Base-by-base conservation (phyloP, 2,888 invertebrate genomes). In the Plagiodera versicolora region DNA sequence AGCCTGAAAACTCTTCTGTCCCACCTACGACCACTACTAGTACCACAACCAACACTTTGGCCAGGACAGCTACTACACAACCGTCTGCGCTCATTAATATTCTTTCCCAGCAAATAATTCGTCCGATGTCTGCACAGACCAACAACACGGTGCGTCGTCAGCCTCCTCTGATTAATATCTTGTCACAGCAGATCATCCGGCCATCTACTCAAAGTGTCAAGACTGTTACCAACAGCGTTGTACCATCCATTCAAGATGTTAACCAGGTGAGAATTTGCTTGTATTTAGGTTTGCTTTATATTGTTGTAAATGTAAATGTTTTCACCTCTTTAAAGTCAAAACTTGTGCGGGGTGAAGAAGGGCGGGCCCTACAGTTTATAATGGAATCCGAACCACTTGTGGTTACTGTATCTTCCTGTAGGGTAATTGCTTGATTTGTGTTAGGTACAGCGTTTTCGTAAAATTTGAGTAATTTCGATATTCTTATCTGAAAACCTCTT, bases 81-180 rank as follows among this genome's bases (percentile, higher is more conserved):
- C 71, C 79, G 16, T 75, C 83, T 8, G 80, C 84, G 16, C 73
- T 85, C 47, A 84, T 83, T 1, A 84, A 84, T 71, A 82, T 85
- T 51, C 71, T 85, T 28, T 82, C 83, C 0, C 83, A 84, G 67
- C 85, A 84, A 71, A 75, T 80, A 18, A 75, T 82, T 28, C 78
- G 81, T 30, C 81, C 83, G 6, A 73, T 71, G 8, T 72, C 72
- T 55, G 65, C 66, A 28, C 73, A 73, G 62, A 69, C 65, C 48
- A 74, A 70, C 48, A 74, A 70, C 53, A 69, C 70, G 51, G 67
- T 69, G 19, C 71, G 76, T 58, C 72, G 77, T 28, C 72, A 75
- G 45, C 70, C 77, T 28, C 78, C 79, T 20, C 59, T 77, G 2
- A 79, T 81, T 45, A 81, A 81, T 60, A 79, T 81, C 53, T 68